Conservation (phyloP, 2,797 vertebrate genomes). For the Xenops minutus region DNA sequence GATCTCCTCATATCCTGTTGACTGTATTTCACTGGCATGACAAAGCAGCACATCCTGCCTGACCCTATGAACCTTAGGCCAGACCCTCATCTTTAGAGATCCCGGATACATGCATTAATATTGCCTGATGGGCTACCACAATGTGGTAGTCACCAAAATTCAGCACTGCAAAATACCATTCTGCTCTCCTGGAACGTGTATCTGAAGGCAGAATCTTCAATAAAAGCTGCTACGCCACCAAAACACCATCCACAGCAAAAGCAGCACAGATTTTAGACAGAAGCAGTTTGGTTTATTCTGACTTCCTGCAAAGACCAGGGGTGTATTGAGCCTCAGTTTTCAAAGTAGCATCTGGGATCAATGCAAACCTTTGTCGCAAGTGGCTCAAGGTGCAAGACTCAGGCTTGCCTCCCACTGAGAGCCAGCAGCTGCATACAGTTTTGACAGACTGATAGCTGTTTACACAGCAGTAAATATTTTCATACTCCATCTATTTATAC, state of each 20-base stretch:
- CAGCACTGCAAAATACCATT: neutral
- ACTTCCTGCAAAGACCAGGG: neutral
- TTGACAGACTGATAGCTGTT: neutral
- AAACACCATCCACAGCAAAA: neutral
- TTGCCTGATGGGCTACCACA: neutral
- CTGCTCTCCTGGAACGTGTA: neutral
- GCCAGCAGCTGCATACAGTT: neutral
- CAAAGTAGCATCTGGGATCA: neutral
- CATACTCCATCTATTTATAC: neutral
- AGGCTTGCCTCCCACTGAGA: neutral
- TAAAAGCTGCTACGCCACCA: neutral
- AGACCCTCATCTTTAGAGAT: neutral
- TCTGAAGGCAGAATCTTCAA: neutral
- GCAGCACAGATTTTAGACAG: neutral
- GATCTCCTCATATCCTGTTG: slow-evolving; percentile 44
- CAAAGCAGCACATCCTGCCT: slow-evolving; percentile 40
- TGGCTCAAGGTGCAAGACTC: neutral
- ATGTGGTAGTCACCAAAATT: neutral
- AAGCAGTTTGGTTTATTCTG: neutral
- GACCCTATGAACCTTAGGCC: slow-evolving; percentile 23
- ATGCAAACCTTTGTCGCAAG: slow-evolving; percentile 14
- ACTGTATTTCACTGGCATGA: neutral
- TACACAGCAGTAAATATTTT: slow-evolving; percentile 19
- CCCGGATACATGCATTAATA: neutral
- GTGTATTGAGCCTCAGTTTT: neutral